Evolutionary conservation across 30 jellyfish, hydroid and myxozoan genomes (phyloP).

Genomic region (Nemopilema nomurai): DNA sequence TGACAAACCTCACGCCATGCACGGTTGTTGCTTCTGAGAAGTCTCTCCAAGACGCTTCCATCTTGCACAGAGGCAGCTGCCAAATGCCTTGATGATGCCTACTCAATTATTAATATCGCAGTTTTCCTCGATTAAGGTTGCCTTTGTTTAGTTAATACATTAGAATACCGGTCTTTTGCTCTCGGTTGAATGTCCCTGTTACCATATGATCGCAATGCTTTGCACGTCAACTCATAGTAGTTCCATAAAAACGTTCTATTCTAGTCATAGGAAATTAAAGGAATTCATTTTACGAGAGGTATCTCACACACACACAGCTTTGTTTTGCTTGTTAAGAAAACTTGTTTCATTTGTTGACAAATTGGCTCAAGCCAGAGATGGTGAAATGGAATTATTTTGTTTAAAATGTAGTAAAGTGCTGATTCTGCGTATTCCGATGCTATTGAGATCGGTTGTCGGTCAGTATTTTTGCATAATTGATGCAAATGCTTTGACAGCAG

Average conservation of each 20-base stretch:
- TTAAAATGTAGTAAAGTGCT: no score
- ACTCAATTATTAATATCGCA: not conserved
- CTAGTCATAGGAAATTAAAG: not conserved
- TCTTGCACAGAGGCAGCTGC: slow-evolving; percentile 8
- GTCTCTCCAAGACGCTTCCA: slow-evolving; percentile 42
- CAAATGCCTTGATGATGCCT: not conserved
- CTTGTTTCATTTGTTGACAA: no score
- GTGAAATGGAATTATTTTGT: no score
- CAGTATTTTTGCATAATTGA: no score
- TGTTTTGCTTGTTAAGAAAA: no score
- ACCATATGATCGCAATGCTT: not conserved
- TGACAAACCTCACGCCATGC: slow-evolving; percentile 36
- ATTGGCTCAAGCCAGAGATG: no score
- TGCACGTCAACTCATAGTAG: not conserved
- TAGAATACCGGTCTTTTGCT: not conserved
- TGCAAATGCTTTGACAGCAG: no score
- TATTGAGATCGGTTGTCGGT: no score
- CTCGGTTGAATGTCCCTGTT: not conserved
- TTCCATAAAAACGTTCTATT: not conserved
- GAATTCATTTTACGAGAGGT: not conserved
- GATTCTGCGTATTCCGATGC: no score
- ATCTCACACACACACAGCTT: not conserved
- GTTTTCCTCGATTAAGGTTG: not conserved
- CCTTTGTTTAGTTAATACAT: not conserved
- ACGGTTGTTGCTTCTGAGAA: slow-evolving; percentile 43